These are phyloP conservation scores for Lophura swinhoii DNA, from an alignment of 2,797 vertebrate genomes.

Conservation along the genomic window DNA sequence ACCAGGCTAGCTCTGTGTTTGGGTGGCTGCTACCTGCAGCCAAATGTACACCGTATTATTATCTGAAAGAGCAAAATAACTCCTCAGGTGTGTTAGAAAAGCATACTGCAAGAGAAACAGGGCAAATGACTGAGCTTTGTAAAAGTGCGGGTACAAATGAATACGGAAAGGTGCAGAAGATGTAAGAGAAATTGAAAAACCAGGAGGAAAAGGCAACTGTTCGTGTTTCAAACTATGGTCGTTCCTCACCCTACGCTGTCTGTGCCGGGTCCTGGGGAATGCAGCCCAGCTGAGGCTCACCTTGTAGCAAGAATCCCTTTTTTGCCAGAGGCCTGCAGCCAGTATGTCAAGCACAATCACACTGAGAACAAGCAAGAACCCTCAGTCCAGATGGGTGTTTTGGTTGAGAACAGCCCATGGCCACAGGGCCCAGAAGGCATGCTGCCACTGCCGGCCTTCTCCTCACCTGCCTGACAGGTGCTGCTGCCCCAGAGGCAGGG, in stretches of 20 bases:
- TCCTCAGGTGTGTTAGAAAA: background rate
- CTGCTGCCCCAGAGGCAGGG: conserved; percentile 1
- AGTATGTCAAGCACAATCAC: background rate
- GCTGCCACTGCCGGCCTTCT: background rate
- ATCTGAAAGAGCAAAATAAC: background rate
- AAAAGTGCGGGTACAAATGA: background rate
- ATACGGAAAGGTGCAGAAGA: background rate
- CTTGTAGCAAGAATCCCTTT: background rate
- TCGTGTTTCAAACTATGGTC: background rate
- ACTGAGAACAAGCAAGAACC: background rate
- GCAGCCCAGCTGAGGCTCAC: background rate
- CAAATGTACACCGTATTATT: background rate
- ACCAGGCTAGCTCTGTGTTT: background rate
- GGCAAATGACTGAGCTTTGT: background rate
- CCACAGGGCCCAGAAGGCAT: background rate
- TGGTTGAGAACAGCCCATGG: background rate
- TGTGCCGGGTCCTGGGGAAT: background rate
- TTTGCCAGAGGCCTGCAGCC: background rate
- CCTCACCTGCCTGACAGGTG: conserved; percentile 1
- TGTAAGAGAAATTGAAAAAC: background rate
- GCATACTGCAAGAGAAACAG: background rate
- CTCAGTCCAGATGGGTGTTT: background rate
- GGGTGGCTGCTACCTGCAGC: background rate
- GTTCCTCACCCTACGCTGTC: background rate
- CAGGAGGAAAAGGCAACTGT: background rate